Evolutionary conservation across 2,888 invertebrate species (phyloP), one percentile per base, ranked within the genome.

Genomic region (Cancer borealis): DNA sequence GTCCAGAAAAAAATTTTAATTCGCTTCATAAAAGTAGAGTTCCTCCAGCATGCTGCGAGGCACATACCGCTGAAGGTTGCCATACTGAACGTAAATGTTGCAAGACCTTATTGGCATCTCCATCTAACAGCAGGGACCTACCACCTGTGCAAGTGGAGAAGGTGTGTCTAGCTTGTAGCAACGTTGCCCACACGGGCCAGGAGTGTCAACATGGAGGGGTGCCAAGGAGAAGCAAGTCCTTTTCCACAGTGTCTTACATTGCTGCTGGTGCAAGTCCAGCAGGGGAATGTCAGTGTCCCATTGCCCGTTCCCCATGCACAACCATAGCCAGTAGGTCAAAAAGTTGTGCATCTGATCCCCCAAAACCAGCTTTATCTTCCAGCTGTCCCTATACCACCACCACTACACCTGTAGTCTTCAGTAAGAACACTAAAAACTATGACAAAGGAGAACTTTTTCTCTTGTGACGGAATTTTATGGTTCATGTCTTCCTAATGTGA

Each of bases 161-260:
- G 17, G 39, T n/a, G 92, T 92, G 92, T 45, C 66, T 84, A 39
- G 92, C 92, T 1, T 92, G 88, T 47, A 88, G 66, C 66, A 14
- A 66, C 46, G 3, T 21, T 47, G 66, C 46, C 3, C 88, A 60
- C 46, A 12, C 88, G 45, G 87, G 47, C 30, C 46, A 21, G 17
- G 39, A 92, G 46, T 87, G 66, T 17, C 49, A 88, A 66, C 66
- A 39, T 5, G 39, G 12, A 26, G 21, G 26, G 39, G 66, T 39
- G 8, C 92, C 92, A 6, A 60, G 88, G 47, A 49, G 92, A 21
- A 88, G 92, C n/a, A 45, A 60, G 26, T 92, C 92, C 8, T 66
- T 54, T 45, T 66, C 92, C 45, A 88, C 92, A n/a, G 88, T 92
- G 46, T 88, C 92, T 46, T 92, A 92, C 66, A 92, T 88, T 3